phyloP scores from a whole-genome alignment of 1,140 invertebrate species.

The Cherax destructor region DNA sequence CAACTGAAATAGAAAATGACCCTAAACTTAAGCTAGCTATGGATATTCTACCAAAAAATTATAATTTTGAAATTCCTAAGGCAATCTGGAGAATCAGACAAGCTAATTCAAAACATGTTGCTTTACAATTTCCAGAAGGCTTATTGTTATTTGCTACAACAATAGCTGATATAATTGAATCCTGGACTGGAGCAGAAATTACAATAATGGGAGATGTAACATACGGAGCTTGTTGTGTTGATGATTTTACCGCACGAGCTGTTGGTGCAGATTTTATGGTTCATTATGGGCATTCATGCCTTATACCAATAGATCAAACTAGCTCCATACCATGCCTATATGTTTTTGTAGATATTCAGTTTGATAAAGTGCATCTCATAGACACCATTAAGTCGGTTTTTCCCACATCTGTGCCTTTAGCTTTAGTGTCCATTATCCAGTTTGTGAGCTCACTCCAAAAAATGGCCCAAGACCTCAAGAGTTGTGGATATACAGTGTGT shows the following conservation, averaged over 20 bases:
- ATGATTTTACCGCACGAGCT: conserved; percentile 95
- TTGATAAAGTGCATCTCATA: conserved; percentile 94
- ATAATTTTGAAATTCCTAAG: conserved; percentile 99
- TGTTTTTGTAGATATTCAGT: conserved; percentile 93
- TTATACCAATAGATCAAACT: conserved; percentile 96
- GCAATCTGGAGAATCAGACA: conserved; percentile 96
- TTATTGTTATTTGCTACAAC: conserved; percentile 93
- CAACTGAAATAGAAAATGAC: conserved; percentile 89
- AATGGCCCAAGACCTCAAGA: conserved; percentile 48
- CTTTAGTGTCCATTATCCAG: conserved; percentile 78
- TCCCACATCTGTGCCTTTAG: conserved; percentile 33
- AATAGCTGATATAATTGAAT: conserved; percentile 95
- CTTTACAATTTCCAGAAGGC: conserved; percentile 97
- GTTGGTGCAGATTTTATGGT: conserved; percentile 94
- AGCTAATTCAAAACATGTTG: conserved; percentile 89
- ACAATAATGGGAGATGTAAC: conserved; percentile 99
- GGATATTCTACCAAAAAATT: conserved; percentile 90
- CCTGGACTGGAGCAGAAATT: conserved; percentile 94
- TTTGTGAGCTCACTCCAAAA: conserved; percentile 79
- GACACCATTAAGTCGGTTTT: conserved; percentile 85
- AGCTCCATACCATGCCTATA: conserved; percentile 94
- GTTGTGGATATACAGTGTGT: conserved; percentile 75
- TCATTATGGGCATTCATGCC: conserved; percentile 98
- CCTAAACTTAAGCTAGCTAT: conserved; percentile 84
- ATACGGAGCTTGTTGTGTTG: conserved; percentile 99